Evolutionary conservation across 1,140 invertebrate species (phyloP).

Genomic region (Hylyphantes graminicola): DNA sequence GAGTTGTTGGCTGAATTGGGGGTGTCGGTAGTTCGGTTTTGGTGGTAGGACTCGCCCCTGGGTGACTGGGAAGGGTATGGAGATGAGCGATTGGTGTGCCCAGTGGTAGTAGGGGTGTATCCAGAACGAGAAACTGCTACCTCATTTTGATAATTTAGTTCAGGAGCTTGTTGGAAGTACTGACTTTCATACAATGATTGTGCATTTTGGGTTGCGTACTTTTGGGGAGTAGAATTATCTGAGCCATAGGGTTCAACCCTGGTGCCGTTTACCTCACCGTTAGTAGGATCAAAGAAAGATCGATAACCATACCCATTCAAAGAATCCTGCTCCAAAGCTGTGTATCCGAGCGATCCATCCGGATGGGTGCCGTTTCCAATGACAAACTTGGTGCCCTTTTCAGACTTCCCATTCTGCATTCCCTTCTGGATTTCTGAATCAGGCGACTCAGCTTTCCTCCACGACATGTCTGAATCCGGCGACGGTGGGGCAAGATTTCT

Average conservation of each 20-base stretch:
- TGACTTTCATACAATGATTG: constrained; percentile 22
- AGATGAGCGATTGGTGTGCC: constrained; percentile 24
- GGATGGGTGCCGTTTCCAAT: constrained; percentile 8
- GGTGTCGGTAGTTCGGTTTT: constrained; percentile 11
- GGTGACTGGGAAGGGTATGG: constrained; percentile 17
- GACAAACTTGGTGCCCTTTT: constrained; percentile 9
- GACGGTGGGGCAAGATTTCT: constrained; percentile 44
- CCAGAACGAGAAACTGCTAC: neutral
- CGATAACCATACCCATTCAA: constrained; percentile 40
- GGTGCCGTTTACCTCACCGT: constrained; percentile 2
- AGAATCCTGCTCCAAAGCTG: constrained; percentile 1
- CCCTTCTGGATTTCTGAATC: neutral
- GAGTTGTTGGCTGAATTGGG: constrained; percentile 9
- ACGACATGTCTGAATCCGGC: constrained; percentile 34
- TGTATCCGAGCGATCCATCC: constrained; percentile 16
- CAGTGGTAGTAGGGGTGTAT: constrained; percentile 34
- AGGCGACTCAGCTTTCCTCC: constrained; percentile 36
- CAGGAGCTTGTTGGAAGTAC: constrained; percentile 21
- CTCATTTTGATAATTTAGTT: constrained; percentile 3
- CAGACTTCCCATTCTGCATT: constrained; percentile 20
- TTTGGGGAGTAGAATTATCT: constrained; percentile 13
- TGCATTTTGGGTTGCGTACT: constrained; percentile 26
- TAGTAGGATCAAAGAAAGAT: constrained; percentile 25
- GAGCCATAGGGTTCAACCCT: constrained; percentile 18
- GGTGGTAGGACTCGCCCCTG: neutral